Percentiles rank a stretch among this genome's conserved stretches.
Evolutionary conservation across 2,797 vertebrate genomes (phyloP).

Genomic region (Alectoris magna): DNA sequence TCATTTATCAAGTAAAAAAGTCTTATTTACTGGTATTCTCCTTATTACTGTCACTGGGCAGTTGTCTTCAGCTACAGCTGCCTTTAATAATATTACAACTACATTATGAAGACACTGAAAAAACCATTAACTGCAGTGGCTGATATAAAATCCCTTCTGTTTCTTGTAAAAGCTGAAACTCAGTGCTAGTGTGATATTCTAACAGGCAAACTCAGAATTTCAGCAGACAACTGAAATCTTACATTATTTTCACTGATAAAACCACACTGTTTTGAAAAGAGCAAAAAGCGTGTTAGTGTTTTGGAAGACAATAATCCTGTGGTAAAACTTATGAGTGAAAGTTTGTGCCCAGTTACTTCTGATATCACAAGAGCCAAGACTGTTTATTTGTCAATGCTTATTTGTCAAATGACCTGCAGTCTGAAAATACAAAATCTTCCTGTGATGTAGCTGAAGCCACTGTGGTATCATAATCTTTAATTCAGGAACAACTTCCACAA

Average conservation of each 20-base stretch:
- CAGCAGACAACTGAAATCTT: not conserved
- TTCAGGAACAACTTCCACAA: conserved; percentile 12
- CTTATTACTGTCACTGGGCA: not conserved
- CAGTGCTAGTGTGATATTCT: not conserved
- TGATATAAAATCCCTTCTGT: not conserved
- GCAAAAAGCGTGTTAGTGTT: not conserved
- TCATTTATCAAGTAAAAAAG: not conserved
- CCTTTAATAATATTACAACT: not conserved
- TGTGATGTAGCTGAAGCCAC: not conserved
- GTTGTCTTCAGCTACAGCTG: not conserved
- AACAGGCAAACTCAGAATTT: not conserved
- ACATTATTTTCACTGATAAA: not conserved
- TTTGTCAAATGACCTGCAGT: not conserved
- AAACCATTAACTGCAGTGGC: not conserved
- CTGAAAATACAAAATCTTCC: not conserved
- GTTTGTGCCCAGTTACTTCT: not conserved
- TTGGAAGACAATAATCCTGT: not conserved
- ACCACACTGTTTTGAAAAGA: not conserved
- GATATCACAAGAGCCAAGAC: not conserved
- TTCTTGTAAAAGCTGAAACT: not conserved
- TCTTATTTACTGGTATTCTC: not conserved
- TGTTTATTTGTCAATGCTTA: not conserved
- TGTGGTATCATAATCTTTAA: not conserved
- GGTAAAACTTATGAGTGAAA: not conserved
- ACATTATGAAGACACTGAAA: not conserved